Conservation (phyloP, 2,113 vertebrate species). For the Blennius ocellaris region DNA sequence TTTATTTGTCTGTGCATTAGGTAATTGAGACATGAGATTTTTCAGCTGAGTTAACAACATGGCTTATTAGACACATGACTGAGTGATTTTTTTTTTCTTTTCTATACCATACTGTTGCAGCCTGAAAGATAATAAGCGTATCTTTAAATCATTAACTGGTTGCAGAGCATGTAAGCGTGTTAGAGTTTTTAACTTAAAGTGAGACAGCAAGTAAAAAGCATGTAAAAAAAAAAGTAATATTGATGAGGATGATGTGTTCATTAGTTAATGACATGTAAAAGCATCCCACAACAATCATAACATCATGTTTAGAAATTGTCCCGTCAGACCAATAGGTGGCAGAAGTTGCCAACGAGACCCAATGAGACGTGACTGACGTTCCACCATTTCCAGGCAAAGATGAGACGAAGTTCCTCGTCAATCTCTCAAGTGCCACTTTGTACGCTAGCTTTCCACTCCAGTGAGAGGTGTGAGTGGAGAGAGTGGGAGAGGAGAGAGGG, state of each 20-base stretch:
- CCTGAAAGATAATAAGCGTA: too few relatives aligned
- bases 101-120: too few relatives aligned
- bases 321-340: constrained; percentile 81
- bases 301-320: constrained; percentile 61
- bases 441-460: constrained; percentile 78
- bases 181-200: background rate
- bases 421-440: constrained; percentile 81
- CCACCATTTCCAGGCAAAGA: constrained; percentile 74
- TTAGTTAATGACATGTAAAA: constrained; percentile 35
- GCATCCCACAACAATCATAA: constrained; percentile 39
- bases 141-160: too few relatives aligned
- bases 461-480: constrained; percentile 67
- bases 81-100: too few relatives aligned
- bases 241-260: constrained; percentile 9
- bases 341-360: constrained; percentile 72
- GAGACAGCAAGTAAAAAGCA: background rate
- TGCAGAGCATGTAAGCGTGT: too few relatives aligned
- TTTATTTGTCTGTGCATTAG: too few relatives aligned
- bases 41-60: too few relatives aligned
- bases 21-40: too few relatives aligned
- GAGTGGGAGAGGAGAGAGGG: constrained; percentile 57
- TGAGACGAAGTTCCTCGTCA: constrained; percentile 72
- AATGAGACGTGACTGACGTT: constrained; percentile 54
- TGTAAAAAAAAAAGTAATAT: constrained; percentile 13
- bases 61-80: too few relatives aligned